Percentiles rank a stretch among this genome's conserved stretches.
Conservation (phyloP, 2,797 vertebrate species). For the Ptychobarbus kaznakovi region DNA sequence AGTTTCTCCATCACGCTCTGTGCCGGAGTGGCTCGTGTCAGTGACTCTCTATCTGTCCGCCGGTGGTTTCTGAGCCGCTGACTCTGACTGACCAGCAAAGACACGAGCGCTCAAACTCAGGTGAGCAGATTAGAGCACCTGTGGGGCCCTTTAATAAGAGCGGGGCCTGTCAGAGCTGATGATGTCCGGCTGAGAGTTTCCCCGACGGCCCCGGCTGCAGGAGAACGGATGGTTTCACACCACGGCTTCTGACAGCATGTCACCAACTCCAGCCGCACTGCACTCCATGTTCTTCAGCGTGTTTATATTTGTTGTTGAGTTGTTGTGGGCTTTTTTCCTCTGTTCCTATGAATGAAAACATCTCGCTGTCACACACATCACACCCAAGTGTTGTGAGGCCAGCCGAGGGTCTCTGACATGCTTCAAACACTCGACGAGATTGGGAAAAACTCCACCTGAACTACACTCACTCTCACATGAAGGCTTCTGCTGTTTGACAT, state of each 20-base stretch:
- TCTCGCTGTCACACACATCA: slow-evolving; percentile 74
- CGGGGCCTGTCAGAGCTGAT: slow-evolving; percentile 76
- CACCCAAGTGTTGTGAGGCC: slow-evolving; percentile 42
- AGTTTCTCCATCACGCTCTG: background rate
- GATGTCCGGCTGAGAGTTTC: slow-evolving; percentile 71
- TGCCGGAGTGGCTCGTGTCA: slow-evolving; percentile 24
- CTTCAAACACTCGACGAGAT: background rate
- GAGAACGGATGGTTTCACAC: slow-evolving; percentile 76
- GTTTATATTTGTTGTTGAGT: slow-evolving; percentile 83
- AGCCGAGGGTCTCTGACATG: slow-evolving; percentile 52
- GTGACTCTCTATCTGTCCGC: slow-evolving; percentile 6
- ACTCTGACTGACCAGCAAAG: slow-evolving; percentile 50
- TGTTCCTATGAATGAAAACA: slow-evolving; percentile 79
- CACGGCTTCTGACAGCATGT: slow-evolving; percentile 77
- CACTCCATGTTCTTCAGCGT: slow-evolving; percentile 76
- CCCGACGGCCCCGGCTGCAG: slow-evolving; percentile 32
- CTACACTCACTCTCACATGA: background rate
- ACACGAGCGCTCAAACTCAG: slow-evolving; percentile 52
- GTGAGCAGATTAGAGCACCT: slow-evolving; percentile 60
- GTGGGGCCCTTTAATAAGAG: slow-evolving; percentile 57
- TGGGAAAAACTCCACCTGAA: slow-evolving; percentile 23
- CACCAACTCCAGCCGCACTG: slow-evolving; percentile 78
- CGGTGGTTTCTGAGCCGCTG: slow-evolving; percentile 10
- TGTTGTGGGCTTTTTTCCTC: slow-evolving; percentile 68
- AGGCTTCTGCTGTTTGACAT: background rate